Evolutionary conservation across 2,797 vertebrate species (phyloP), one percentile per base, ranked within the genome.

Genomic region (Hylomyscus alleni): DNA sequence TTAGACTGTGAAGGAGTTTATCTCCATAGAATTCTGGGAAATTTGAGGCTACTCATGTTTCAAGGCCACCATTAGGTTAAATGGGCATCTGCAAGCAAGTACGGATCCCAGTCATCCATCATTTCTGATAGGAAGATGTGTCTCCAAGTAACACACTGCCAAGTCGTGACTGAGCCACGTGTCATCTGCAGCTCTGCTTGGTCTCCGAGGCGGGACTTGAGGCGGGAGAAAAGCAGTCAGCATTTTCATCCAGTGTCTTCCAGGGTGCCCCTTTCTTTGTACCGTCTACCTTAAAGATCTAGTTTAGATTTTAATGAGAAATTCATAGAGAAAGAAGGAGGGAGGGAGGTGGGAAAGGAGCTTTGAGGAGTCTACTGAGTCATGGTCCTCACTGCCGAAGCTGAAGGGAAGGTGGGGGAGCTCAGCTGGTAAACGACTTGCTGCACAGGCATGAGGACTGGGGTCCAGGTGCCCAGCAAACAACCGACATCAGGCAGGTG

Each of bases 61-160:
- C 90, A 96, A 91, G 94, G 87, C 75, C 88, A 94, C 65, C 31
- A 31, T 85, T 85, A 92, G 93, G 81, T 95, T 95, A 95, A 95
- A 85, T 84, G 81, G 91, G 56, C 96, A 93, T 95, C 90, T 95
- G 72, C 72, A 77, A 62, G 73, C 85, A 93, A 86, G 69, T 31
- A 40, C 34, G 31, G 37, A 76, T 62, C 69, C 7, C 34, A 93
- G 60, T 85, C 93, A 96, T 97, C 92, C 58, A 91, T 95, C 90
- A 94, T 83, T 83, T 90, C 90, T 96, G 93, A 97, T 89, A 37
- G 87, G 34, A 90, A 95, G 93, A 94, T 77, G 90, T 94, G 73
- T 96, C 93, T 73, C 81, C 81, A 76, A 89, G 47, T 76, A 90
- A 95, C 47, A 60, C 40, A 85, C 87, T 89, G 65, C 76, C 72